A percentile compares a stretch with the other conserved stretches of the same genome.
Evolutionary conservation across 2,113 vertebrate genomes (phyloP).

Genomic region (Triplophysa rosa): DNA sequence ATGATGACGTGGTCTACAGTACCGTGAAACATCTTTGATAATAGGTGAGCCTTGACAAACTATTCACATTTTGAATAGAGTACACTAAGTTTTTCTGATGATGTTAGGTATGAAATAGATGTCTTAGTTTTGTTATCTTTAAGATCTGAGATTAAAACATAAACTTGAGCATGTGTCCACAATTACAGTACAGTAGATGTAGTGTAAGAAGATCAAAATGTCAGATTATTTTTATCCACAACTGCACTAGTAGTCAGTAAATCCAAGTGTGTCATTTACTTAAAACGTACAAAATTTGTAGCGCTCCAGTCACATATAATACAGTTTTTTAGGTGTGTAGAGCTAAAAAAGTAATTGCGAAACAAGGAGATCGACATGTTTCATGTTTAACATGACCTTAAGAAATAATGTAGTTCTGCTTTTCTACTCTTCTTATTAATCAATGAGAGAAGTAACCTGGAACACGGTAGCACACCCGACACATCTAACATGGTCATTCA

Average conservation of each 20-base stretch:
- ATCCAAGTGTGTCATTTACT: too few relatives aligned
- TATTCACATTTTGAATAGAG: background rate
- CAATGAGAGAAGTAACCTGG: background rate
- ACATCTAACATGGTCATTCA: background rate
- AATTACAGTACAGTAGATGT: too few relatives aligned
- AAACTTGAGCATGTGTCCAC: too few relatives aligned
- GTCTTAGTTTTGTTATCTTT: background rate
- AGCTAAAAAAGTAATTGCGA: too few relatives aligned
- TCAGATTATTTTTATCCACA: too few relatives aligned
- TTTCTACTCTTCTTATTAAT: background rate
- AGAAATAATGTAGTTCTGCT: background rate
- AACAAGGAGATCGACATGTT: too few relatives aligned
- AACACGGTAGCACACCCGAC: background rate
- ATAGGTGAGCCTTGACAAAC: conserved; percentile 2
- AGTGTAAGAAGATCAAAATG: too few relatives aligned
- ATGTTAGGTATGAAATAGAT: background rate
- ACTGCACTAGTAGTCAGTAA: too few relatives aligned
- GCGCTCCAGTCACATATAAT: too few relatives aligned
- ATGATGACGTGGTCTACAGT: conserved; percentile 37
- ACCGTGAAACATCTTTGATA: background rate
- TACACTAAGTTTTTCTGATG: background rate
- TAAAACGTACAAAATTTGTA: too few relatives aligned
- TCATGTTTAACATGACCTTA: background rate
- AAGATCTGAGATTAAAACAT: background rate
- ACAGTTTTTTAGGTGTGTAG: too few relatives aligned